These are phyloP conservation scores for Drosophila anomalata DNA, from an alignment of 2,888 invertebrate species.

Conservation along the genomic window DNA sequence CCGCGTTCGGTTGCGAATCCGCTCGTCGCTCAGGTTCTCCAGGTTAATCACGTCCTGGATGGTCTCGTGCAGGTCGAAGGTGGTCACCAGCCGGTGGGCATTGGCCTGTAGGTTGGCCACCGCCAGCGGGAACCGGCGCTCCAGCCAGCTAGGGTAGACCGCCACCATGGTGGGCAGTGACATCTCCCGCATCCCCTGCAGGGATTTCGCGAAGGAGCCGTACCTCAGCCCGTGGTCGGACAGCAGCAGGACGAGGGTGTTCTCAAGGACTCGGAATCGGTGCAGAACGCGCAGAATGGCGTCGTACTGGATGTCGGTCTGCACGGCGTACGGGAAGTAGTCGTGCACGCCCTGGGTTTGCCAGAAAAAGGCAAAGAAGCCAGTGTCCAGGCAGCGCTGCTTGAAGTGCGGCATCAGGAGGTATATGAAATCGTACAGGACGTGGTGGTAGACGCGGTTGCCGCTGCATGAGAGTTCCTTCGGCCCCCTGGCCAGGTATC, in stretches of 20 bases:
- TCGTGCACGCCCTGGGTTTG: slow-evolving; percentile 25
- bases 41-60: slow-evolving; percentile 16
- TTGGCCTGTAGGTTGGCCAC: slow-evolving; percentile 14
- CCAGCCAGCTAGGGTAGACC: slow-evolving; percentile 23
- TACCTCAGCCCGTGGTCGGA: slow-evolving; percentile 29
- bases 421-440: slow-evolving; percentile 12
- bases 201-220: slow-evolving; percentile 1
- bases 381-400: not conserved
- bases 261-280: not conserved
- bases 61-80: slow-evolving; percentile 25
- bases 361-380: slow-evolving; percentile 34
- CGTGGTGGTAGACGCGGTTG: slow-evolving; percentile 4
- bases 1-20: slow-evolving; percentile 1
- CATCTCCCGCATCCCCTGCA: slow-evolving; percentile 27
- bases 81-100: slow-evolving; percentile 19
- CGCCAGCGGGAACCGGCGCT: slow-evolving; percentile 7
- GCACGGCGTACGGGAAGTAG: slow-evolving; percentile 16
- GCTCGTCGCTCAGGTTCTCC: slow-evolving; percentile 6
- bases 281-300: not conserved
- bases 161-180: slow-evolving; percentile 16
- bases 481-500: not conserved
- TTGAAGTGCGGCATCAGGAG: slow-evolving; percentile 18
- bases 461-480: not conserved
- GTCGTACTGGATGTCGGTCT: slow-evolving; percentile 10
- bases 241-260: slow-evolving; percentile 14